Evolutionary conservation across 2,113 vertebrate genomes (phyloP).

Genomic region (Ictalurus furcatus): DNA sequence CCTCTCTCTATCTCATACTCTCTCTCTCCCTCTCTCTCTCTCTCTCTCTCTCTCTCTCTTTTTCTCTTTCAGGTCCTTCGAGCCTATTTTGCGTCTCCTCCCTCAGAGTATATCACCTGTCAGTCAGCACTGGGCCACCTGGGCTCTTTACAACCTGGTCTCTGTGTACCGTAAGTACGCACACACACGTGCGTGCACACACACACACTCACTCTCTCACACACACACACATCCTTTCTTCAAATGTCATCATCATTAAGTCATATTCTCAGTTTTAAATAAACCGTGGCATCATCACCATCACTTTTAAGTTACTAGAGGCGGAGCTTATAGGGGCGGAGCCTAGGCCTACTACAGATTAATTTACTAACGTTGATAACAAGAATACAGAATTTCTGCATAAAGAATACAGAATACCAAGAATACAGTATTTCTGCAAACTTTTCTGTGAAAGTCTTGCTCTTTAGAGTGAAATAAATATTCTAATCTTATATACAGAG

Average conservation of each 20-base stretch:
- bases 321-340: neutral
- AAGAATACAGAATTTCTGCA: neutral
- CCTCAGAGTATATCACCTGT: constrained; percentile 91
- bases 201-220: neutral
- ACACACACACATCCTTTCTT: neutral
- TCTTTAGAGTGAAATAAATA: neutral
- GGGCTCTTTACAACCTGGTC: constrained; percentile 96
- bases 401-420: neutral
- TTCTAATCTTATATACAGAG: neutral
- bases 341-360: neutral
- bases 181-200: neutral
- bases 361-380: neutral
- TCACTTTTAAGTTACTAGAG: neutral
- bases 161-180: constrained; percentile 94
- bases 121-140: constrained; percentile 98
- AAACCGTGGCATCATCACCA: neutral
- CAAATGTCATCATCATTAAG: neutral
- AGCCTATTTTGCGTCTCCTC: constrained; percentile 96
- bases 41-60: neutral
- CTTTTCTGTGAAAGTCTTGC: neutral
- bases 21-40: neutral
- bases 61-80: constrained; percentile 84
- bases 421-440: neutral
- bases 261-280: neutral
- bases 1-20: neutral